These are phyloP conservation scores for Nemotelus nigrinus DNA, from an alignment of 2,888 invertebrate genomes.

Conservation along the genomic window DNA sequence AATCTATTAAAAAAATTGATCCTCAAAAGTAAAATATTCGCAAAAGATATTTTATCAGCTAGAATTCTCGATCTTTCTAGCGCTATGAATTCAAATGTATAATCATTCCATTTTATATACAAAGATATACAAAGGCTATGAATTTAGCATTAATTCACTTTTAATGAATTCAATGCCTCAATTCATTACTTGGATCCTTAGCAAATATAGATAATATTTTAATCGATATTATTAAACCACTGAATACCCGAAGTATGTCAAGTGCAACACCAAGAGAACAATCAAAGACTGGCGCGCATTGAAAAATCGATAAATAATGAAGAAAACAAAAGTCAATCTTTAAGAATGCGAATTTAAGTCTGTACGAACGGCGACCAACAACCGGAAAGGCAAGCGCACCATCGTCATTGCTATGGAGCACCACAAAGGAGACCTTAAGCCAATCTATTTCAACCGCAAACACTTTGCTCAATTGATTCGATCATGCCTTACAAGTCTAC, in stretches of 20 bases:
- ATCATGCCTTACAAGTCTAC: conserved; percentile 19
- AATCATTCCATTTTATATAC: too few species aligned
- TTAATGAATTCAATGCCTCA: too few species aligned
- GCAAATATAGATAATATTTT: conserved; percentile 20
- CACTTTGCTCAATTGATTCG: conserved; percentile 31
- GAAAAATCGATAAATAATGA: conserved; percentile 1
- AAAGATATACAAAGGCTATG: too few species aligned
- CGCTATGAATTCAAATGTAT: too few species aligned
- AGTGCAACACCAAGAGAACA: conserved; percentile 28
- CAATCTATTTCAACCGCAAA: conserved; percentile 40
- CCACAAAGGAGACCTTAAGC: background rate
- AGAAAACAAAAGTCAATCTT: conserved; percentile 17
- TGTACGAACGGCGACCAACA: background rate
- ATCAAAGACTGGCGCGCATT: background rate
- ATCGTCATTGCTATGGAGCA: background rate
- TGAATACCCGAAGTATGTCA: conserved; percentile 10
- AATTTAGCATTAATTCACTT: too few species aligned
- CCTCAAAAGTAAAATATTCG: too few species aligned
- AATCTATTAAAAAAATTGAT: too few species aligned
- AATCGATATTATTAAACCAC: background rate
- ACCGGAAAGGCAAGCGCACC: conserved; percentile 15
- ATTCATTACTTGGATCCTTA: background rate
- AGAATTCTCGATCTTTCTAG: too few species aligned
- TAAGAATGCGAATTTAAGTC: conserved; percentile 10
- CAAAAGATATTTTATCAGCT: too few species aligned